Evolutionary conservation across 2,888 invertebrate genomes (phyloP), one percentile per base, ranked within the genome.

Genomic region (Digitonthophagus gazella): DNA sequence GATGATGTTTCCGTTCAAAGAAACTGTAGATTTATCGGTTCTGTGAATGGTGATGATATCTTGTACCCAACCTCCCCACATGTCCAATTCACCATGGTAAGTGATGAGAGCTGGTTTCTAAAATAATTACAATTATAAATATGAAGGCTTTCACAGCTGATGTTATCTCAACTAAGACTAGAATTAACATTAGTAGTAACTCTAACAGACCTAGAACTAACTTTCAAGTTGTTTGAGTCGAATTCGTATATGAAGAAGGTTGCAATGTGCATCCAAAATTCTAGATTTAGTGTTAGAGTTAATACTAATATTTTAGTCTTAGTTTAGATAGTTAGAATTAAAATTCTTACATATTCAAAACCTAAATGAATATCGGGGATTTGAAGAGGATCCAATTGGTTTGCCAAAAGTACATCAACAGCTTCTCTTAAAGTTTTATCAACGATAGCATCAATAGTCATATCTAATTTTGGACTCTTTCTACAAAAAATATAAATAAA

Each of bases 71-170:
- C 87, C 87, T 68, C 85, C 78, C 65, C 82, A 80, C 71, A 87
- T 80, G 68, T 79, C 82, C 67, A 87, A 74, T 81, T 84, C 83
- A 0, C 87, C 87, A 72, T 85, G 85, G 78, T 86, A 86, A 0
- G 84, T 85, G 56, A 86, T 79, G 66, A 72, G 44, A 61, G 70
- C 58, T 28, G 70, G 72, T 70, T 28, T 8, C 44, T 66, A 44
- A 44, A 44, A 44, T 8, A 44, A 2, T 44, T 8, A 44, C 6
- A 8, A 44, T 44, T 44, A 44, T 8, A 22, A 22, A n/a, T n/a
- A n/a, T n/a, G n/a, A n/a, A n/a, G n/a, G n/a, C n/a, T n/a, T n/a
- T n/a, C n/a, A n/a, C n/a, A n/a, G n/a, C n/a, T n/a, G n/a, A n/a
- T n/a, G n/a, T n/a, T n/a, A n/a, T n/a, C n/a, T n/a, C n/a, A n/a